Evolutionary conservation across 2,888 invertebrate species (phyloP), one percentile per base, ranked within the genome.

Genomic region (Dichetophora obliterata): DNA sequence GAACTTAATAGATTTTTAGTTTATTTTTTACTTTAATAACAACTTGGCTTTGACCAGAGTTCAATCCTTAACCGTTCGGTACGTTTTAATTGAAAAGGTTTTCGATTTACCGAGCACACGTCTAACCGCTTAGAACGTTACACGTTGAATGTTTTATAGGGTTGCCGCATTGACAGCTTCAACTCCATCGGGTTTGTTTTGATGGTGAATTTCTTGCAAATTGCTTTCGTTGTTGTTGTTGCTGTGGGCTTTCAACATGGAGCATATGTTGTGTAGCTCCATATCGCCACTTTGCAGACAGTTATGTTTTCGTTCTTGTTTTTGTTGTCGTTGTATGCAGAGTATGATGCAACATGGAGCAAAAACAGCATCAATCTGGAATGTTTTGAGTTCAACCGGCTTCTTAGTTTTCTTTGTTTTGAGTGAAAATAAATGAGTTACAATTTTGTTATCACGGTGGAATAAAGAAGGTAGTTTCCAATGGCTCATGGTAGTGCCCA

Each of bases 81-180:
- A 66, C n/a, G 52, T 69, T 19, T 5, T 19, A 19, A 9, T 19
- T 19, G 1, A 19, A 19, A 19, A 5, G 8, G 27, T 43, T 37
- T 22, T 16, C 24, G 48, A 48, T 6, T 24, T 59, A 59, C 71
- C 71, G 76, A 27, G 48, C 37, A 19, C 72, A 66, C 76, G 76
- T 76, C 68, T 68, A 66, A 54, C 72, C 72, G 50, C 59, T 57
- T 19, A 14, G 63, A 71, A 65, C 61, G 71, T 27, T 61, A 50
- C 71, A 59, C 76, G 76, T 19, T 65, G 72, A 76, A 71, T 76
- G 76, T 16, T 34, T 34, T 57, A 54, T 43, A n/a, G 9, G 34
- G n/a, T 48, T 59, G 61, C 52, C 31, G 52, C n/a, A 27, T n/a
- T 31, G 69, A 16, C 54, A 19, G n/a, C 68, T 19, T 31, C 63